A percentile compares a stretch with the other conserved stretches of the same genome.
These are phyloP conservation scores for Xylota sylvarum DNA, from an alignment of 2,888 invertebrate genomes.

Conservation along the genomic window DNA sequence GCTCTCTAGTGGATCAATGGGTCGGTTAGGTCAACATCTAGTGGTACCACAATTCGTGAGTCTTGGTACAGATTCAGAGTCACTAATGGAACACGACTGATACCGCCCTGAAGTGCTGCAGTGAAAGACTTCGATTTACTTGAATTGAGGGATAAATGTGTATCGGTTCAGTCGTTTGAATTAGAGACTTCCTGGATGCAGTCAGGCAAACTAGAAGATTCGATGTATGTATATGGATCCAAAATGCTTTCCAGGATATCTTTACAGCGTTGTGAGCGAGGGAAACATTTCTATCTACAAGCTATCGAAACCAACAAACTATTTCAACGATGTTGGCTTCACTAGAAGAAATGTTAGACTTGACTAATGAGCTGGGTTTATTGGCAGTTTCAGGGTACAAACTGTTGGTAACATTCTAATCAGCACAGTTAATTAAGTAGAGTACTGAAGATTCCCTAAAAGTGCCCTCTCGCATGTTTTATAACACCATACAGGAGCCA, in stretches of 20 bases:
- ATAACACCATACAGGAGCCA: slow-evolving; percentile 43
- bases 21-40: not conserved
- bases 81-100: slow-evolving; percentile 49
- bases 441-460: slow-evolving; percentile 48
- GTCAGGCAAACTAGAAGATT: slow-evolving; percentile 29
- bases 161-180: slow-evolving; percentile 43
- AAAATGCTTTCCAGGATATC: slow-evolving; percentile 37
- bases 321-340: slow-evolving; percentile 24
- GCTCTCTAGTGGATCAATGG: slow-evolving; percentile 53
- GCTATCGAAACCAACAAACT: slow-evolving; percentile 31
- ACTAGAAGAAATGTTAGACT: slow-evolving; percentile 43
- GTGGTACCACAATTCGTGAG: slow-evolving; percentile 36
- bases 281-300: slow-evolving; percentile 35
- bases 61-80: slow-evolving; percentile 25
- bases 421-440: not conserved
- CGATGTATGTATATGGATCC: slow-evolving; percentile 46
- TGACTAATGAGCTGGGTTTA: slow-evolving; percentile 57
- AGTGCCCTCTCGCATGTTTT: slow-evolving; percentile 17
- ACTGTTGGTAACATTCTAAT: not conserved
- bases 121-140: too few species aligned
- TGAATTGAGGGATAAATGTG: slow-evolving; percentile 32
- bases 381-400: slow-evolving; percentile 49
- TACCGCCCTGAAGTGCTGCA: slow-evolving; percentile 39
- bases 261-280: slow-evolving; percentile 60
- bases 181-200: not conserved